phyloP scores from a whole-genome alignment of 1,140 invertebrate species.

The Lutraria rhynchaena region DNA sequence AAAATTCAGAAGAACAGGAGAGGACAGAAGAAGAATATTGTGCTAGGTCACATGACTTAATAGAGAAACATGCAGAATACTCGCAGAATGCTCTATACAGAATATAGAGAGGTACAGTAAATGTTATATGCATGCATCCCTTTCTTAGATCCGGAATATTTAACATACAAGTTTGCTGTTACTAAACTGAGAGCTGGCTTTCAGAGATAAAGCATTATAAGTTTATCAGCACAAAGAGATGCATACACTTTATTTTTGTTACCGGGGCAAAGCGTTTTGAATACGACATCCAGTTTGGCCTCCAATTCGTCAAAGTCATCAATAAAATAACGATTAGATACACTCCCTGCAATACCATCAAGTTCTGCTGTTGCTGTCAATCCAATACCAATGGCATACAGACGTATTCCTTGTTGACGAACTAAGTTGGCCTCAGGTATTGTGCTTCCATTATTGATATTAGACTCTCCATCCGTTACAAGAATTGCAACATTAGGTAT shows the following conservation, averaged over 20 bases:
- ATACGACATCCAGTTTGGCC: conserved; percentile 45
- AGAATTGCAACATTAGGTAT: conserved; percentile 66
- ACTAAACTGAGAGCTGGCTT: background rate
- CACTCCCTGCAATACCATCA: conserved; percentile 62
- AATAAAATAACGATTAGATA: conserved; percentile 62
- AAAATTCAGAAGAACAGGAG: too few relatives aligned
- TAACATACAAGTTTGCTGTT: conserved; percentile 18
- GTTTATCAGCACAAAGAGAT: conserved; percentile 1
- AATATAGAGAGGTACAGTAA: too few relatives aligned
- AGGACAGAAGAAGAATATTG: too few relatives aligned
- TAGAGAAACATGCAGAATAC: too few relatives aligned
- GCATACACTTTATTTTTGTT: conserved; percentile 29
- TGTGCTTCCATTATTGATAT: conserved; percentile 58
- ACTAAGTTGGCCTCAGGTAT: conserved; percentile 62
- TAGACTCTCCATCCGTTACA: conserved; percentile 69
- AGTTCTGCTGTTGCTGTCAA: conserved; percentile 66
- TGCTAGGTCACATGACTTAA: too few relatives aligned
- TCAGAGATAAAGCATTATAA: background rate
- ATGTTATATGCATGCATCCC: too few relatives aligned
- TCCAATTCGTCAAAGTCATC: conserved; percentile 64
- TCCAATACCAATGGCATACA: conserved; percentile 71
- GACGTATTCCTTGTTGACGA: conserved; percentile 57
- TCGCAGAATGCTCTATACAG: too few relatives aligned
- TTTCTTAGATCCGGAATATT: too few relatives aligned
- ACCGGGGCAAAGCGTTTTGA: conserved; percentile 56